Percentiles rank a stretch among this genome's conserved stretches.
phyloP scores from a whole-genome alignment of 1,140 invertebrate species.

The Lamellibrachia luymesi region DNA sequence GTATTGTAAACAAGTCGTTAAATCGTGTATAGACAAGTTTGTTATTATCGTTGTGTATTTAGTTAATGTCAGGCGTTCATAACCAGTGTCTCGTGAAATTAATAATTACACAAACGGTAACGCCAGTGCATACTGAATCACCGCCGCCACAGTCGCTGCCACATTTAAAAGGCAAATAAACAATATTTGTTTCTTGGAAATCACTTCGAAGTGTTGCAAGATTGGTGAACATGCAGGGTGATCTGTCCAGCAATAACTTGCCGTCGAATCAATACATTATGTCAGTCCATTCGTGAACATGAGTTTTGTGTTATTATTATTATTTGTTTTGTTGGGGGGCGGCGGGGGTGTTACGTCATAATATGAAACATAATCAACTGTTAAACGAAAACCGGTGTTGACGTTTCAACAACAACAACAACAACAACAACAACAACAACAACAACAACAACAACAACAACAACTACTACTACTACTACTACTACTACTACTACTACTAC shows the following conservation, averaged over 20 bases:
- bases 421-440: too few species aligned
- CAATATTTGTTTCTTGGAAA: not conserved
- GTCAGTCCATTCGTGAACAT: too few species aligned
- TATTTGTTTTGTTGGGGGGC: too few species aligned
- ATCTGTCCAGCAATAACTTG: not conserved
- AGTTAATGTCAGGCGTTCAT: not conserved
- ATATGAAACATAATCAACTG: too few species aligned
- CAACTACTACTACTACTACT: too few species aligned
- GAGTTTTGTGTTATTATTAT: too few species aligned
- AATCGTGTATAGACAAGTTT: not conserved
- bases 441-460: too few species aligned
- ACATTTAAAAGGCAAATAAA: constrained; percentile 6
- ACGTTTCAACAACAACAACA: not conserved
- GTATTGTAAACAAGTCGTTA: not conserved
- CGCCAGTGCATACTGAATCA: not conserved
- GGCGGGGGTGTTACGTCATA: too few species aligned
- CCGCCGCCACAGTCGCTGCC: not conserved
- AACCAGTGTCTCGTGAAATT: not conserved
- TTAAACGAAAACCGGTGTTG: not conserved
- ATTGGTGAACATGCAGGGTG: not conserved
- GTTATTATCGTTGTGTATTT: not conserved
- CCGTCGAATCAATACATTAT: not conserved
- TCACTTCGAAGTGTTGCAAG: not conserved
- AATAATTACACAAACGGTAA: not conserved
- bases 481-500: too few species aligned